Evolutionary conservation across 2,888 invertebrate genomes (phyloP), one percentile per base, ranked within the genome.

Genomic region (Agrotis segetum): DNA sequence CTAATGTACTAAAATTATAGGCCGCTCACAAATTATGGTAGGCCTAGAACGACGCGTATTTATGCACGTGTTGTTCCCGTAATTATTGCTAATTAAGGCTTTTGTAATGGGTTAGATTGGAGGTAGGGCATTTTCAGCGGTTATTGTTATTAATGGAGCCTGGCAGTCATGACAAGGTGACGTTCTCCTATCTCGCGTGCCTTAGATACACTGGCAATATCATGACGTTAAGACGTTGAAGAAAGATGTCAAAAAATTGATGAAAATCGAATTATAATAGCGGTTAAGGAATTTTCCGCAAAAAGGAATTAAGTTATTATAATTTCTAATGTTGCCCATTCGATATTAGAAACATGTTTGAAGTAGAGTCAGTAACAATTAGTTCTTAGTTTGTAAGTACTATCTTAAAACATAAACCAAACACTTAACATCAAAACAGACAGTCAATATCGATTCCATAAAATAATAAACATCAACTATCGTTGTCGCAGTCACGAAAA

Each of bases 1-100:
- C 71, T 79, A 79, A 79, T 79, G 78, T 82, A 53, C 61, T 64
- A 9, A 81, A 79, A 79, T 79, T 79, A 82, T 64, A 79, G 67
- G 34, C 69, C 70, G 44, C 47, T 62, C 40, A 66, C 44, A 64
- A 67, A 77, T 67, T 67, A 67, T 44, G 47, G 81, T 59, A 19
- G 24, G 69, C 61, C 40, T 19, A 17, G 82, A 7, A 55, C 9
- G 17, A 63, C 56, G 49, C 52, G 24, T 60, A 24, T 64, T 64
- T 61, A 73, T 77, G 53, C 21, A 60, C 40, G 40, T 59, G 19
- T 49, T 52, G 52, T 40, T 40, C 24, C 19, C 24, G 46, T 81
- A 68, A 78, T 81, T 77, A 62, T 59, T 81, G 49, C 6, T 66
- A 65, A 77, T 66, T 60, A 62, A 17, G 5, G 55, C 29, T 65